Percentiles rank a stretch among this genome's conserved stretches.
phyloP scores from a whole-genome alignment of 2,888 invertebrate species.

The Embidobia sp. region DNA sequence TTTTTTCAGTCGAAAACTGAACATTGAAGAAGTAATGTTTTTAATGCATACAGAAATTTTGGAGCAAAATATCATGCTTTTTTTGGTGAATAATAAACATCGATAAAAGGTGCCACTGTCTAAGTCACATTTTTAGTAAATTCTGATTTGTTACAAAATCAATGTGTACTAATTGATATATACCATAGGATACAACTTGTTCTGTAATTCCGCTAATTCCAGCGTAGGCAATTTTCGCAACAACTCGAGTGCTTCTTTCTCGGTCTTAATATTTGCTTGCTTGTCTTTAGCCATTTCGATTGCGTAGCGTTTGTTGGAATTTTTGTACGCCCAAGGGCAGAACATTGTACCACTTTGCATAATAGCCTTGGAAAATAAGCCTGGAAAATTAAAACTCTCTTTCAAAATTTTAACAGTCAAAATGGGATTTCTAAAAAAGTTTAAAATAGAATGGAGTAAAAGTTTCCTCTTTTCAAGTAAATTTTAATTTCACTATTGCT shows the following conservation, averaged over 20 bases:
- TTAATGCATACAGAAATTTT: too few species aligned
- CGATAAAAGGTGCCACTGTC: too few species aligned
- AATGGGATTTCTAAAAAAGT: too few species aligned
- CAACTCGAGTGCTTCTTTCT: background rate
- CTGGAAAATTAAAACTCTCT: background rate
- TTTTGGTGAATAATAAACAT: too few species aligned
- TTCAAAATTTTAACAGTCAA: background rate
- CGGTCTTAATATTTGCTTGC: background rate
- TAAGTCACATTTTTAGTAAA: too few species aligned
- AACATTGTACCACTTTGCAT: constrained; percentile 28
- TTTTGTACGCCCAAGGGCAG: constrained; percentile 23
- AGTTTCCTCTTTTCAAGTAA: too few species aligned
- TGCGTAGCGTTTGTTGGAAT: constrained; percentile 9
- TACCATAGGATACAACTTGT: constrained; percentile 15
- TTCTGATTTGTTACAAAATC: too few species aligned
- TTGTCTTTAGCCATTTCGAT: constrained; percentile 4
- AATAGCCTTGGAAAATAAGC: constrained; percentile 25
- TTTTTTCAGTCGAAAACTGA: too few species aligned
- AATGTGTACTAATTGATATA: constrained; percentile 11
- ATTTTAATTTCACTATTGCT: too few species aligned
- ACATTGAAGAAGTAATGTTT: too few species aligned
- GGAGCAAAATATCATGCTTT: too few species aligned
- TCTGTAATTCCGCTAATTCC: background rate
- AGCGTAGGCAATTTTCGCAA: constrained; percentile 5
- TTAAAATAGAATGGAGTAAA: too few species aligned